Percentiles rank a stretch among this genome's conserved stretches.
These are phyloP conservation scores for Cephalopachus bancanus DNA, from an alignment of 2,797 vertebrate genomes.

Conservation along the genomic window DNA sequence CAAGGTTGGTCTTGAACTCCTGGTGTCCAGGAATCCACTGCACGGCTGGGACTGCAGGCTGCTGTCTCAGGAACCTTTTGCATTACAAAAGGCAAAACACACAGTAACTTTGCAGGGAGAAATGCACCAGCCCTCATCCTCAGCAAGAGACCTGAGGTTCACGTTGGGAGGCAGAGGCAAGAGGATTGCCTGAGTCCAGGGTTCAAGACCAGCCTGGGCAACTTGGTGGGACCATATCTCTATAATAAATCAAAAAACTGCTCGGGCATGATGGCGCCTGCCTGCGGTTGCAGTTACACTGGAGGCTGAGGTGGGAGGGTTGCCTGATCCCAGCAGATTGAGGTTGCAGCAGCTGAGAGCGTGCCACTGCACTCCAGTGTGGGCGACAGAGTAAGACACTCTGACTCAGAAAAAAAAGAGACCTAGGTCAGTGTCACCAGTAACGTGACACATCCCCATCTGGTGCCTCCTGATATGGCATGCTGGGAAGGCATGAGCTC, in stretches of 20 bases:
- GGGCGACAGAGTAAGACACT: not conserved
- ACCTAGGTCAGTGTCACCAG: no score
- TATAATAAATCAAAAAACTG: not conserved
- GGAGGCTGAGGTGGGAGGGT: not conserved
- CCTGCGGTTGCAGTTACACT: not conserved
- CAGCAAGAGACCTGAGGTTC: not conserved
- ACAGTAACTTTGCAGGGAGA: not conserved
- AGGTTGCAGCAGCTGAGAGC: not conserved
- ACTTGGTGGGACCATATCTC: not conserved
- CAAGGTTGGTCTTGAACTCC: no score
- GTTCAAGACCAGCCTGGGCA: not conserved
- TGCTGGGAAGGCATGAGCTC: no score
- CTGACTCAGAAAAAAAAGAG: not conserved
- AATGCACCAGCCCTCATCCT: not conserved
- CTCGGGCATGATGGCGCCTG: not conserved
- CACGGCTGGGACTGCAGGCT: no score
- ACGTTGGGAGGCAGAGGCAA: not conserved
- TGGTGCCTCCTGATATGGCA: no score
- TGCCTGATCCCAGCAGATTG: not conserved
- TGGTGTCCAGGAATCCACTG: no score
- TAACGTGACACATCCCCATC: no score
- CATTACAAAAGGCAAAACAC: not conserved
- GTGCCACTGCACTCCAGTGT: not conserved
- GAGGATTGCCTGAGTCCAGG: not conserved
- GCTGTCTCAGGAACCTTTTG: no score